Evolutionary conservation across 2,888 invertebrate genomes (phyloP).

Genomic region (Drosophila kanekoi): DNA sequence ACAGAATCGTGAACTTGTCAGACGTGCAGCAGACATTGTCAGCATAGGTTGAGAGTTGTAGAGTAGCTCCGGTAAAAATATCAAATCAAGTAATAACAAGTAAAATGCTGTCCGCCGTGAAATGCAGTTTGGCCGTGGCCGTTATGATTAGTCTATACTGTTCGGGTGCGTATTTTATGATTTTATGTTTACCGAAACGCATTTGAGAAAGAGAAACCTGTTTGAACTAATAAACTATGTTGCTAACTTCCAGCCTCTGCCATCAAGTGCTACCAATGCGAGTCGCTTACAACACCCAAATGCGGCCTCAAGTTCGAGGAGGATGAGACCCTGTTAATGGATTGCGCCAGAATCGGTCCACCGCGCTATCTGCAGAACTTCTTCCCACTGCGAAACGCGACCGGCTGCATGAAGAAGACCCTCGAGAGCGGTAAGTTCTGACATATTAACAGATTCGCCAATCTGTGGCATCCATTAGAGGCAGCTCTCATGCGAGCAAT

Average conservation of each 20-base stretch:
- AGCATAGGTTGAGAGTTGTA: conserved; percentile 49
- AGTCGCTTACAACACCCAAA: conserved; percentile 79
- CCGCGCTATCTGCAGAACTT: conserved; percentile 79
- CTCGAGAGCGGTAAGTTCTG: conserved; percentile 80
- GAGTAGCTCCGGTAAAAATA: conserved; percentile 7
- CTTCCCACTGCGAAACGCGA: conserved; percentile 79
- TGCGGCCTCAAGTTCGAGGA: conserved; percentile 83
- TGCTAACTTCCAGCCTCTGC: conserved; percentile 74
- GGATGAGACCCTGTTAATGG: conserved; percentile 74
- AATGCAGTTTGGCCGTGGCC: conserved; percentile 75
- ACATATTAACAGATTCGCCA: neutral
- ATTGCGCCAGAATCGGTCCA: conserved; percentile 77
- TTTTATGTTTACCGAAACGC: neutral
- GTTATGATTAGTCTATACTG: conserved; percentile 66
- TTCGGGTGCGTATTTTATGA: conserved; percentile 56
- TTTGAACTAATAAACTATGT: conserved; percentile 8
- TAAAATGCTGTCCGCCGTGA: conserved; percentile 66
- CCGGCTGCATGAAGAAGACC: conserved; percentile 83
- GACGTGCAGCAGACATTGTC: conserved; percentile 72
- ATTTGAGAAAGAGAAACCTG: conserved; percentile 5
- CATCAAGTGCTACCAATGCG: conserved; percentile 83
- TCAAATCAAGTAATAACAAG: neutral
- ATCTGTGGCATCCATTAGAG: conserved; percentile 18
- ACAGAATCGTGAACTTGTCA: conserved; percentile 44
- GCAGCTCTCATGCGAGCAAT: conserved; percentile 14